Conservation (phyloP, 2,113 vertebrate species). For the Gopherus evgoodei region DNA sequence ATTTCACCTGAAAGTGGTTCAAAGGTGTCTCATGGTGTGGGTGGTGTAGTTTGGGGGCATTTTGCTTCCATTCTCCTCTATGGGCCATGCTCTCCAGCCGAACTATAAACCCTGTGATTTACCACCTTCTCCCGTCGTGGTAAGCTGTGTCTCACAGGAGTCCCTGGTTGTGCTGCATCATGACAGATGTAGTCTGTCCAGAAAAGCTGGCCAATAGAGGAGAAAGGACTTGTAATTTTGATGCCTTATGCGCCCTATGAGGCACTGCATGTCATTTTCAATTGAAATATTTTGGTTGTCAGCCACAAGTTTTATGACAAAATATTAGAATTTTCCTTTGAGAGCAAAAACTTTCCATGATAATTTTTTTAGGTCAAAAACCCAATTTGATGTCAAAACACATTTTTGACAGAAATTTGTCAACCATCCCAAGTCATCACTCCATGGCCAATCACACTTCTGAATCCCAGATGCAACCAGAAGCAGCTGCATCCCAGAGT, state of each 20-base stretch:
- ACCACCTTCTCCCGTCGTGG: fast-evolving
- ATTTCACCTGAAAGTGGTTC: not conserved
- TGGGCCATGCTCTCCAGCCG: not conserved
- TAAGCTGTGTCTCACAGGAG: fast-evolving
- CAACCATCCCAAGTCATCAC: not conserved
- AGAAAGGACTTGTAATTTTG: not conserved
- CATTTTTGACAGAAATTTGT: not conserved
- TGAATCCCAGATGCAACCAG: not conserved
- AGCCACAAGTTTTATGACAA: not conserved
- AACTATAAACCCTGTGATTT: not conserved
- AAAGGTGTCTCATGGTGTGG: not conserved
- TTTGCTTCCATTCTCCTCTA: not conserved
- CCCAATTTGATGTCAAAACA: not conserved
- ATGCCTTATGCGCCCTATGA: not conserved
- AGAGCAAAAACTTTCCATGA: not conserved
- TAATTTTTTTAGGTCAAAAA: not conserved
- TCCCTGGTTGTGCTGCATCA: fast-evolving
- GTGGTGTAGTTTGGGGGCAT: not conserved
- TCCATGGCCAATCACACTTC: not conserved
- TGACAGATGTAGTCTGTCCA: not conserved
- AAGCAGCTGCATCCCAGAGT: too few relatives aligned
- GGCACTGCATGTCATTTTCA: not conserved
- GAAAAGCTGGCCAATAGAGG: fast-evolving
- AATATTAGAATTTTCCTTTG: not conserved
- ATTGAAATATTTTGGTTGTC: not conserved